Percentiles rank a stretch among this genome's conserved stretches.
phyloP scores from a whole-genome alignment of 2,797 vertebrate genomes.

The Steatocranus sp. region DNA sequence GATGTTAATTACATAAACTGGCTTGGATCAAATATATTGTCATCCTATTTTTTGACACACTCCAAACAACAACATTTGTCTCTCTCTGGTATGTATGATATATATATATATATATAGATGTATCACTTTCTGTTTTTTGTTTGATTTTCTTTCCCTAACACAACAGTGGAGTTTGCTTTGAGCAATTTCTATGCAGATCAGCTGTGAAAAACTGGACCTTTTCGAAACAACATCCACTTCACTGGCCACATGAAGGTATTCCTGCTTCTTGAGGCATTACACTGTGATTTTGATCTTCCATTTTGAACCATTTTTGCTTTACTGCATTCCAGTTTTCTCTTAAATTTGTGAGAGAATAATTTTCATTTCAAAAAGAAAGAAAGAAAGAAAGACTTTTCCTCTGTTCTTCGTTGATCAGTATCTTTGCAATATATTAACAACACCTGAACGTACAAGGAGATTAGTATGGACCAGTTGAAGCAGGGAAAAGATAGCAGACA shows the following conservation, averaged over 20 bases:
- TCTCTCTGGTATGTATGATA: neutral
- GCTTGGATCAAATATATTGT: constrained; percentile 27
- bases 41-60: constrained; percentile 7
- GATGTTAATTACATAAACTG: constrained; percentile 34
- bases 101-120: neutral
- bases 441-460: constrained; percentile 2
- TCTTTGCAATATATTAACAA: constrained; percentile 37
- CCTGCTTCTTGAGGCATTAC: neutral
- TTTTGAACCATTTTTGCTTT: neutral
- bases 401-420: neutral
- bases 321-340: neutral
- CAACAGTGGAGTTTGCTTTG: neutral
- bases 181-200: neutral
- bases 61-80: neutral
- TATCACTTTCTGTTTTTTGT: neutral
- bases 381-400: neutral
- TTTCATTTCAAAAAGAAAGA: constrained; percentile 40
- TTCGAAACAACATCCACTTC: neutral
- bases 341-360: constrained; percentile 65
- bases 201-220: constrained; percentile 3
- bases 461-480: constrained; percentile 28
- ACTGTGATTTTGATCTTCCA: neutral
- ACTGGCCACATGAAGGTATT: neutral
- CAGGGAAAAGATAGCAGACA: constrained; percentile 4
- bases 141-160: neutral